A percentile compares a stretch with the other conserved stretches of the same genome.
phyloP scores from a whole-genome alignment of 2,888 invertebrate species.

The Lasioglossum leucozonium region DNA sequence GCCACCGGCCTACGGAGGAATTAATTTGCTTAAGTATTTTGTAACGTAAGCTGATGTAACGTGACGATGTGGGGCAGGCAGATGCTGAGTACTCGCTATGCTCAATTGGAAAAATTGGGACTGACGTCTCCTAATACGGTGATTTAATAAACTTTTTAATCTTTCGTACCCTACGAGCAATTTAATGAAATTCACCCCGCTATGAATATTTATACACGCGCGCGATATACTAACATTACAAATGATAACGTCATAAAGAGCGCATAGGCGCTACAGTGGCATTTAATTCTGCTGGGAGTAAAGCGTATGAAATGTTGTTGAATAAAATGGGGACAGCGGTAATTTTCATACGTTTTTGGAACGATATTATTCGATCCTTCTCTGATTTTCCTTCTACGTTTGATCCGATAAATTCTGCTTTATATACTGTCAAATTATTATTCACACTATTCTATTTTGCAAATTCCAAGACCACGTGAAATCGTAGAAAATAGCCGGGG shows the following conservation, averaged over 20 bases:
- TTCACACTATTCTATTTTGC: neutral
- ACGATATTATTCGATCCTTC: too few relatives aligned
- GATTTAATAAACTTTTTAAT: constrained; percentile 1
- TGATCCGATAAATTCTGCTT: too few relatives aligned
- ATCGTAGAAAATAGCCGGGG: neutral
- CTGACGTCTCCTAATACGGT: constrained; percentile 1
- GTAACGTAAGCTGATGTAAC: constrained; percentile 14
- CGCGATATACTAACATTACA: neutral
- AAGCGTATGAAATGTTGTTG: neutral
- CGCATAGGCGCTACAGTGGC: neutral
- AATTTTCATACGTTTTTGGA: too few relatives aligned
- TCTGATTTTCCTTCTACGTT: too few relatives aligned
- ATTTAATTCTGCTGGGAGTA: neutral
- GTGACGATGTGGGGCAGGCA: neutral
- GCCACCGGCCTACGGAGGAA: neutral
- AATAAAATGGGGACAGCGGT: too few relatives aligned
- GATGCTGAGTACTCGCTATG: neutral
- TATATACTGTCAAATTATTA: neutral
- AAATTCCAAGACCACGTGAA: neutral
- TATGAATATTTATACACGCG: neutral
- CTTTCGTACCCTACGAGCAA: neutral
- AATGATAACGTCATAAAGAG: too few relatives aligned
- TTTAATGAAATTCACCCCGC: neutral
- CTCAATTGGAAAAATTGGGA: constrained; percentile 13
- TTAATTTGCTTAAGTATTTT: constrained; percentile 13